A percentile compares a stretch with the other conserved stretches of the same genome.
These are phyloP conservation scores for Pollenia labialis DNA, from an alignment of 2,888 invertebrate genomes.

Conservation along the genomic window DNA sequence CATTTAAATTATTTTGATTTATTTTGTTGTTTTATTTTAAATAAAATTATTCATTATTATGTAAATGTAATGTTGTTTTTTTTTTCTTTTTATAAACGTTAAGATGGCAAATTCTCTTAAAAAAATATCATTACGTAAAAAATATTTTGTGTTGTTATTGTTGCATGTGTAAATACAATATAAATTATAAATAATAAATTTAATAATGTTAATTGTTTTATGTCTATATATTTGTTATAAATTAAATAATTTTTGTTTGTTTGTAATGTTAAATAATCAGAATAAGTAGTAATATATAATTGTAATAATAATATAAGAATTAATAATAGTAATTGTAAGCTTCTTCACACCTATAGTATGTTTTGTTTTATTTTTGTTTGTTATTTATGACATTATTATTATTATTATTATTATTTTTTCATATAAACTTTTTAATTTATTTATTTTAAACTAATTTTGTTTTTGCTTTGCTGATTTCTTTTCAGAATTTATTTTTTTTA, in stretches of 20 bases:
- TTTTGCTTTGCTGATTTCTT: constrained; percentile 5
- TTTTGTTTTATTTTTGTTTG: constrained; percentile 33
- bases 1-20: constrained; percentile 73
- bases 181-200: constrained; percentile 65
- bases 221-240: constrained; percentile 53
- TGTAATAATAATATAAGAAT: constrained; percentile 51
- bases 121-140: constrained; percentile 72
- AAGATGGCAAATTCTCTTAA: constrained; percentile 72
- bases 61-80: constrained; percentile 68
- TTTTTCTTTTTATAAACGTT: constrained; percentile 62
- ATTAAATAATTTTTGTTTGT: constrained; percentile 49
- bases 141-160: constrained; percentile 70
- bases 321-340: constrained; percentile 64
- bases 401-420: constrained; percentile 21
- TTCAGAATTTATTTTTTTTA: constrained; percentile 17
- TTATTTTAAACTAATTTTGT: constrained; percentile 29
- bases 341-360: constrained; percentile 63
- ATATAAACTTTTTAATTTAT: constrained; percentile 28
- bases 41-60: constrained; percentile 65
- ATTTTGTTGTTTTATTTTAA: constrained; percentile 63
- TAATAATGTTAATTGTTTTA: constrained; percentile 53
- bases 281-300: constrained; percentile 63
- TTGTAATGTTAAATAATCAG: constrained; percentile 66
- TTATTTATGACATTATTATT: constrained; percentile 47
- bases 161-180: constrained; percentile 70